Conservation (phyloP, 1,140 invertebrate genomes). For the Polypedilum pembai region DNA sequence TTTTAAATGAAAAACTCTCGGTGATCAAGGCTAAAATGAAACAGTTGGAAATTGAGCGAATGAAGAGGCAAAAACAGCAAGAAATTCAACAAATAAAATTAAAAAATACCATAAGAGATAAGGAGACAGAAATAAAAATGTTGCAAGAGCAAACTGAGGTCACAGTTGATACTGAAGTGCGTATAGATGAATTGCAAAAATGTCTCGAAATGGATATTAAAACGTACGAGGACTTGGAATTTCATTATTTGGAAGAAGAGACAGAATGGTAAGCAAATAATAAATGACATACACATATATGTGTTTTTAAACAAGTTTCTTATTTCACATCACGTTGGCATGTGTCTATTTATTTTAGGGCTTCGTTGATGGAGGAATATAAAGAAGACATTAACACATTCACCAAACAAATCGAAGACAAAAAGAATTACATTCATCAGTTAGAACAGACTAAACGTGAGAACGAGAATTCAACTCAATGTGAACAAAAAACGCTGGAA, state of each 20-base stretch:
- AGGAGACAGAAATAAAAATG: conserved; percentile 39
- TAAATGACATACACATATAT: background rate
- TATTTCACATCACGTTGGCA: background rate
- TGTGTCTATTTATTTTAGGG: conserved; percentile 9
- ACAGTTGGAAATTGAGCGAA: conserved; percentile 44
- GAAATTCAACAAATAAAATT: conserved; percentile 36
- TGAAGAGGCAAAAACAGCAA: conserved; percentile 45
- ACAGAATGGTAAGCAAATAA: conserved; percentile 57
- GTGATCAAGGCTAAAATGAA: conserved; percentile 53
- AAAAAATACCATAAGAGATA: conserved; percentile 34
- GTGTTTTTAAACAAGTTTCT: background rate
- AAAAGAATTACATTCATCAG: conserved; percentile 55
- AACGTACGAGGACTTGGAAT: conserved; percentile 87
- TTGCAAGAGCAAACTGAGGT: conserved; percentile 40
- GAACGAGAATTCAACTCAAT: conserved; percentile 51
- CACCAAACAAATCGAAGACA: conserved; percentile 54
- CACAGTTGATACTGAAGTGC: conserved; percentile 50
- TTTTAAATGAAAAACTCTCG: conserved; percentile 59
- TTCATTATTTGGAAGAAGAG: conserved; percentile 86
- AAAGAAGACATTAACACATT: conserved; percentile 66
- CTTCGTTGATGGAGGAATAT: conserved; percentile 65
- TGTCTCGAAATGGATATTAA: conserved; percentile 64
- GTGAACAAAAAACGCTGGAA: conserved; percentile 57
- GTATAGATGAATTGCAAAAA: conserved; percentile 55
- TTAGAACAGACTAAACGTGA: conserved; percentile 58